Evolutionary conservation across 1,140 invertebrate genomes (phyloP).

Genomic region (Globodera rostochiensis): DNA sequence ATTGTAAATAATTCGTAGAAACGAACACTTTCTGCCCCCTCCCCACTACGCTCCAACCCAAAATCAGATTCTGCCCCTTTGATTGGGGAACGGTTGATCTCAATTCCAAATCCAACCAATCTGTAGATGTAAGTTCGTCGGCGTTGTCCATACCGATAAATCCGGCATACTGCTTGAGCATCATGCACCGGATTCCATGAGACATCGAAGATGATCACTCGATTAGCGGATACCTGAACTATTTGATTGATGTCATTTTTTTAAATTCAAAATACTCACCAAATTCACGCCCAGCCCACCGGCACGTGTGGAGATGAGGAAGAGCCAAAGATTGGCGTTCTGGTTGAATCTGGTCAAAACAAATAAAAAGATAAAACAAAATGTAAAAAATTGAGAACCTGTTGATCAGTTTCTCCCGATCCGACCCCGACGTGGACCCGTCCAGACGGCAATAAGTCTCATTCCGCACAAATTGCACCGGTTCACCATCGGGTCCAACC

Average conservation of each 20-base stretch:
- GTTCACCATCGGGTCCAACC: conserved; percentile 38
- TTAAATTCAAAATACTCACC: conserved; percentile 64
- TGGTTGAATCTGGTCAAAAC: conserved; percentile 79
- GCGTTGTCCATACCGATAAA: conserved; percentile 75
- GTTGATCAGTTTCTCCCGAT: conserved; percentile 93
- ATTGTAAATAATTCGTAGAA: too few relatives aligned
- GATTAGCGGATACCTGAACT: conserved; percentile 78
- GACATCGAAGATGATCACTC: conserved; percentile 95
- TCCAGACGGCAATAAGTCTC: conserved; percentile 91
- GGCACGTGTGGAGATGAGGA: conserved; percentile 93
- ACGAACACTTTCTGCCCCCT: too few relatives aligned
- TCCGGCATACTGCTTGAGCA: conserved; percentile 86
- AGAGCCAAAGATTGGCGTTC: conserved; percentile 79
- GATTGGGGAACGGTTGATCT: too few relatives aligned
- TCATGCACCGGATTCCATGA: conserved; percentile 92
- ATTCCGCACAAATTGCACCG: conserved; percentile 80
- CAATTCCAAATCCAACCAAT: neutral
- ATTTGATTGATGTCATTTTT: neutral
- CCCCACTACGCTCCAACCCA: too few relatives aligned
- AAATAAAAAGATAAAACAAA: neutral
- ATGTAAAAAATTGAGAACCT: conserved; percentile 56
- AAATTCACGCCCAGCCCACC: conserved; percentile 96
- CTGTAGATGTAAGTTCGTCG: conserved; percentile 13
- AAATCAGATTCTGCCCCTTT: too few relatives aligned
- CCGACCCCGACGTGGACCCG: conserved; percentile 87